Evolutionary conservation across 2,113 vertebrate species (phyloP).

Genomic region (Amblyornis subalaris): DNA sequence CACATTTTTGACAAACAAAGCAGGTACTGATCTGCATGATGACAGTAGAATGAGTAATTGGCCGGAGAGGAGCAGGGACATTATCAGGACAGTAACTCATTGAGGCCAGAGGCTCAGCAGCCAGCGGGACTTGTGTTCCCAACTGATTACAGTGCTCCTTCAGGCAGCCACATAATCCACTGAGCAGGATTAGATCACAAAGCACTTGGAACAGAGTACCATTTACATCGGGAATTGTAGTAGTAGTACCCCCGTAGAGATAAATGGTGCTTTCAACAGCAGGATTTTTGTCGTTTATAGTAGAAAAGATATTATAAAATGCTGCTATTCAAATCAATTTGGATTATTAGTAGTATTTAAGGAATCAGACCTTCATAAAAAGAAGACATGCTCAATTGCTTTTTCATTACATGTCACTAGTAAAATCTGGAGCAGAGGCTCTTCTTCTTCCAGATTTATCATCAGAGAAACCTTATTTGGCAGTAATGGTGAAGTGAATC

Average conservation of each 20-base stretch:
- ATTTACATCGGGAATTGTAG: neutral
- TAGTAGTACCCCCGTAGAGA: neutral
- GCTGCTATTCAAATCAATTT: neutral
- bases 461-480: neutral
- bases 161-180: neutral
- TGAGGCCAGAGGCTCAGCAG: neutral
- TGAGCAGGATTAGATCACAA: constrained; percentile 7
- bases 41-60: constrained; percentile 43
- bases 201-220: neutral
- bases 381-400: neutral
- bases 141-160: neutral
- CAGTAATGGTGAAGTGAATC: neutral
- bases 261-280: neutral
- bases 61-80: constrained; percentile 29
- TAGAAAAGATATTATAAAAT: neutral
- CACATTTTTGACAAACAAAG: constrained; percentile 36
- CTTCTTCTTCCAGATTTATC: neutral
- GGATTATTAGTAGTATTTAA: neutral
- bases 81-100: constrained; percentile 33
- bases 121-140: neutral
- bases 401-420: neutral
- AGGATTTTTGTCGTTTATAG: neutral
- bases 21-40: constrained; percentile 42
- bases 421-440: neutral
- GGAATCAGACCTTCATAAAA: neutral